Conservation (phyloP, 2,797 vertebrate genomes). For the Phalanger gymnotis region DNA sequence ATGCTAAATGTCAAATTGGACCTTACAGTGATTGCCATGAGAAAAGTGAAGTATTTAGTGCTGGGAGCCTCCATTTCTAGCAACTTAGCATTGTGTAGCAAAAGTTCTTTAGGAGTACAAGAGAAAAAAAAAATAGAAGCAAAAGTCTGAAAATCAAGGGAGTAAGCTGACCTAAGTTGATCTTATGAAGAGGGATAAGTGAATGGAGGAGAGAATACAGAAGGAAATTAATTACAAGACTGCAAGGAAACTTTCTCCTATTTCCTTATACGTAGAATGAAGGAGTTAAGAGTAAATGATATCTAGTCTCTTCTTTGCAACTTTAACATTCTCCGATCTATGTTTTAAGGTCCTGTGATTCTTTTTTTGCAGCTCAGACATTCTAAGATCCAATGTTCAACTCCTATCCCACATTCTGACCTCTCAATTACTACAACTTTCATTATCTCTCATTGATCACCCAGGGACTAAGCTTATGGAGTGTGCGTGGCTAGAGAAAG, state of each 20-base stretch:
- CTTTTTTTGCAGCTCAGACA: background rate
- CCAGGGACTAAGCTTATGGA: background rate
- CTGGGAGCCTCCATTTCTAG: slow-evolving; percentile 10
- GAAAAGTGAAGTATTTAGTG: slow-evolving; percentile 53
- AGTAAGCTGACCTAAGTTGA: background rate
- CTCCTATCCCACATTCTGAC: background rate
- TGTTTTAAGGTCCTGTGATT: background rate
- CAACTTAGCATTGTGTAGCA: background rate
- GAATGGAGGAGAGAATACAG: background rate
- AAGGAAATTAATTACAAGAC: background rate
- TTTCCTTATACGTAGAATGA: background rate
- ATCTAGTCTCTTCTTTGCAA: background rate
- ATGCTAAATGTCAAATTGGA: background rate
- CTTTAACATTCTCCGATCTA: background rate
- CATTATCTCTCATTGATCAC: background rate
- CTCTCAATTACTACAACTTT: background rate
- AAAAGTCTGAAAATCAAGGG: background rate
- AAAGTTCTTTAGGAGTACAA: slow-evolving; percentile 12
- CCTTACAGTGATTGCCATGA: slow-evolving; percentile 34
- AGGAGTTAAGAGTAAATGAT: background rate
- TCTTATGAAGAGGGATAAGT: background rate
- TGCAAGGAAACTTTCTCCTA: background rate
- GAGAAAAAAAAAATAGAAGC: background rate
- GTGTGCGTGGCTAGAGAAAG: background rate
- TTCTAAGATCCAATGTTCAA: background rate